phyloP scores from a whole-genome alignment of 2,888 invertebrate species.

The Orchesellides sinensis region DNA sequence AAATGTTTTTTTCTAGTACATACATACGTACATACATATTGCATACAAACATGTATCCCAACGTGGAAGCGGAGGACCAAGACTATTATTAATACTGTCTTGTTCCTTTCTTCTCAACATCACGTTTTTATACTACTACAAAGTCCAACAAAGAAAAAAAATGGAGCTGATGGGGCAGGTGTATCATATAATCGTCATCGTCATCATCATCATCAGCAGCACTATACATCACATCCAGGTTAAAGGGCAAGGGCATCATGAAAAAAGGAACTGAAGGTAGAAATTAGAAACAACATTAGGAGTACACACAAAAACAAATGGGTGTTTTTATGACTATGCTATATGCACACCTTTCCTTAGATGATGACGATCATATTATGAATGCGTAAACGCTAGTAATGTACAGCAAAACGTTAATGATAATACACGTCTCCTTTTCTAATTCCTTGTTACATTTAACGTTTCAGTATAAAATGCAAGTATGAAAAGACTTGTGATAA shows the following conservation, averaged over 20 bases:
- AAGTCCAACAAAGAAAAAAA: slow-evolving; percentile 35
- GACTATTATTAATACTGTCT: not conserved
- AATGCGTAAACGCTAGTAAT: not conserved
- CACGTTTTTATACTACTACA: slow-evolving; percentile 31
- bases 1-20: slow-evolving; percentile 26
- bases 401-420: slow-evolving; percentile 1
- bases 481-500: slow-evolving; percentile 25
- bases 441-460: slow-evolving; percentile 32
- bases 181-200: slow-evolving; percentile 30
- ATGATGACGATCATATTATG: not conserved
- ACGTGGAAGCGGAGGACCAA: slow-evolving; percentile 23
- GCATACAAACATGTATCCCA: not conserved
- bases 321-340: not conserved
- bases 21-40: no score
- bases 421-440: slow-evolving; percentile 26
- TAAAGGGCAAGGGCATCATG: slow-evolving; percentile 64
- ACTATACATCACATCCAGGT: slow-evolving; percentile 61
- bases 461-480: not conserved
- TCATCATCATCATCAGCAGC: slow-evolving; percentile 35
- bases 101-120: slow-evolving; percentile 11
- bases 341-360: not conserved
- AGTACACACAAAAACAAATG: not conserved
- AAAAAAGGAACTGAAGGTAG: slow-evolving; percentile 14
- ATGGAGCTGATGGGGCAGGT: slow-evolving; percentile 55
- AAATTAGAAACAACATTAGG: not conserved